phyloP scores from a whole-genome alignment of 2,797 vertebrate species.

The Macropus fuliginosus region DNA sequence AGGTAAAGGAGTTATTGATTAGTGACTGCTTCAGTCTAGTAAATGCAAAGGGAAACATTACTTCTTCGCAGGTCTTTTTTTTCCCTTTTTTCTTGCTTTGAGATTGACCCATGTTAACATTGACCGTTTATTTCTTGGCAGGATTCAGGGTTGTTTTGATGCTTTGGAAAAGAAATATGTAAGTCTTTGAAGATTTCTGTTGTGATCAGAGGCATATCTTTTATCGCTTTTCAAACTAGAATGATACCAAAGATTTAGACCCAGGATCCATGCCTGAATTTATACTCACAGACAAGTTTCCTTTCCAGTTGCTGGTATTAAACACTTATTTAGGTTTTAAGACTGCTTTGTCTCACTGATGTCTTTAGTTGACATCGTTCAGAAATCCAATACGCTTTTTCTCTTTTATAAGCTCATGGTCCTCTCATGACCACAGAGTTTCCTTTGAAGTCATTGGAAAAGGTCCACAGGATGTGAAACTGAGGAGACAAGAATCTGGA shows the following conservation, averaged over 20 bases:
- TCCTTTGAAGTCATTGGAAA: constrained; percentile 71
- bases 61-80: constrained; percentile 6
- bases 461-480: constrained; percentile 70
- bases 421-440: constrained; percentile 70
- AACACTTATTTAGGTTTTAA: not conserved
- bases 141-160: constrained; percentile 96
- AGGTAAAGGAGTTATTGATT: constrained; percentile 33
- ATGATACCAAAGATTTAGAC: constrained; percentile 44
- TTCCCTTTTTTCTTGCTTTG: constrained; percentile 40
- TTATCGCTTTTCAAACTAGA: constrained; percentile 34
- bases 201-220: constrained; percentile 44
- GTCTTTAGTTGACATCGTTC: constrained; percentile 46
- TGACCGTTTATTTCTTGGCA: constrained; percentile 80
- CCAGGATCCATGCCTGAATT: not conserved
- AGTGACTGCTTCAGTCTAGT: constrained; percentile 55
- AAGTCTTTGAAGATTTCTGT: constrained; percentile 82
- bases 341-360: constrained; percentile 49
- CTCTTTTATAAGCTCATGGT: constrained; percentile 46
- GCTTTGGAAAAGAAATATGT: constrained; percentile 95
- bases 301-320: not conserved
- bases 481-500: constrained; percentile 66
- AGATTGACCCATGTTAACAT: constrained; percentile 56
- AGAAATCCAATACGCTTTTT: constrained; percentile 60
- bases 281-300: not conserved
- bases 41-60: constrained; percentile 7